Base-by-base conservation (phyloP, 2,797 vertebrate genomes). In the Phalanger gymnotis region DNA sequence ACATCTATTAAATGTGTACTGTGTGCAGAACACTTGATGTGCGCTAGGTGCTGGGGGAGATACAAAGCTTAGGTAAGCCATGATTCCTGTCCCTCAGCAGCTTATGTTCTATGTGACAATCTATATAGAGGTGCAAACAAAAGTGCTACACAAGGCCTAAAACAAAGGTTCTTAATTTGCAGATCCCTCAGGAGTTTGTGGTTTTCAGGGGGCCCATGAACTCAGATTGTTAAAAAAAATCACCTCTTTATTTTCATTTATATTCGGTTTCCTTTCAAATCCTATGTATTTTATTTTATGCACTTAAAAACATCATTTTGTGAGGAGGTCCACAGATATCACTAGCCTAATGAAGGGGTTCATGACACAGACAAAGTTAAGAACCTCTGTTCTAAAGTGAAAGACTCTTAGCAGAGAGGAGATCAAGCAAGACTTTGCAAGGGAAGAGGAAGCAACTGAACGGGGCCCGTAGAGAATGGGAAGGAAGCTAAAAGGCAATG, bases 391-490 rank as follows among this genome's bases (percentile, higher is more conserved):
- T 34, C 58, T 66, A 34, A 66, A 66, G 3, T 13, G 31, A 66
- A n/a, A 16, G 31, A 66, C 12, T 66, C 1, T 40, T 81, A 81
- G n/a, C 7, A 47, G 19, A 87, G 40, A 87, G 40, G 40, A 51
- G 40, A 51, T 51, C 40, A 87, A 25, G 3, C 40, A 51, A 87
- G 73, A 10, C 9, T 87, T 51, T 22, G 0, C 47, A 87, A 25
- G 27, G 73, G 22, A 87, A 11, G 40, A 51, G 40, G 22, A 25
- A 81, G 22, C 19, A 47, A 2, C n/a, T 81, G n/a, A 47, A 22
- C 5, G 0, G n/a, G n/a, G 2, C n/a, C n/a, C 3, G 16, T 47
- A 22, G n/a, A 40, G n/a, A 40, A 73, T 2, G 2, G 34, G 61
- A 34, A 73, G 40, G 25, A 51, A 47, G 40, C 10, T 4, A 51